phyloP scores from a whole-genome alignment of 2,888 invertebrate species.

The Girardia tigrina region DNA sequence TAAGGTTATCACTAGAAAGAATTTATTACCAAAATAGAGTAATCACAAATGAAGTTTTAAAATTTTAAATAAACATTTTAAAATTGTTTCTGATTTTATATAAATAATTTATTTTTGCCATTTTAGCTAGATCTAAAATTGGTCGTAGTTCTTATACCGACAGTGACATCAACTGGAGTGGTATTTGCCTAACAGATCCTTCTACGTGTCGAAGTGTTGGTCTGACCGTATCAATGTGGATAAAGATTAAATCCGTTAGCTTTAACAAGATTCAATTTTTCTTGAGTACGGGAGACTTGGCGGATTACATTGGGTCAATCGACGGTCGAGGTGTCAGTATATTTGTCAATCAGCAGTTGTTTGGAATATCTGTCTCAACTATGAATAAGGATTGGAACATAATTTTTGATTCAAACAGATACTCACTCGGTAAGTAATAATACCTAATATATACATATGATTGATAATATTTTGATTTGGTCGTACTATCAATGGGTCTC shows the following conservation, averaged over 20 bases:
- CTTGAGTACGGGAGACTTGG: not conserved
- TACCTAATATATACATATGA: not conserved
- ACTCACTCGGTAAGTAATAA: not conserved
- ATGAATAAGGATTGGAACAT: not conserved
- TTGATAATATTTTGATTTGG: too few species aligned
- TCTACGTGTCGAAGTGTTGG: not conserved
- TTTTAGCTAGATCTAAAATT: not conserved
- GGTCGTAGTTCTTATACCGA: not conserved
- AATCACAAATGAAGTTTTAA: too few species aligned
- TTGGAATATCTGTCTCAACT: not conserved
- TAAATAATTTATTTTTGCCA: too few species aligned
- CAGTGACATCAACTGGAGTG: not conserved
- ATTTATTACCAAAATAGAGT: too few species aligned
- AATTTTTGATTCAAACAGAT: not conserved
- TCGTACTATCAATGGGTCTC: too few species aligned
- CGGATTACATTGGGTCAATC: not conserved
- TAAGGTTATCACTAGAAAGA: too few species aligned
- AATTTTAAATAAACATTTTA: too few species aligned
- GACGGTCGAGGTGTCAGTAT: conserved; percentile 2
- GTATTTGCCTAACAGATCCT: not conserved
- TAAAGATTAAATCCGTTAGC: not conserved
- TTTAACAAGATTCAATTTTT: conserved; percentile 18
- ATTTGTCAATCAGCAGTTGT: not conserved
- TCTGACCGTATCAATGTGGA: not conserved
- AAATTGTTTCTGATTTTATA: too few species aligned